A percentile compares a stretch with the other conserved stretches of the same genome.
These are phyloP conservation scores for Watsonalla cultraria DNA, from an alignment of 2,888 invertebrate species.

Conservation along the genomic window DNA sequence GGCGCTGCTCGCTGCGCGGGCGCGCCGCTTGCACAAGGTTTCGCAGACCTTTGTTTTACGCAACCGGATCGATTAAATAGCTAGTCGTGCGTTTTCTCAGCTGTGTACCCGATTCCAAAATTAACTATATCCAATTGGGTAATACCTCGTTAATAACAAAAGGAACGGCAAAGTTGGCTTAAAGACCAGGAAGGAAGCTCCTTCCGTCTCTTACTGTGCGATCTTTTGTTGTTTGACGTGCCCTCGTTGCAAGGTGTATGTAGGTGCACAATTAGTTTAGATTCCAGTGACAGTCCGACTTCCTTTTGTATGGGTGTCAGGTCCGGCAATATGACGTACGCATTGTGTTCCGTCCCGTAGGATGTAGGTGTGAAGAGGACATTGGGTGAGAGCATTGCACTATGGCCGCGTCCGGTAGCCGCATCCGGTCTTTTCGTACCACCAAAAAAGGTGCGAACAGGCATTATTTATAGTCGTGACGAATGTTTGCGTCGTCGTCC, in stretches of 20 bases:
- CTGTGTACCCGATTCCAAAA: slow-evolving; percentile 55
- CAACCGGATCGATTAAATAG: slow-evolving; percentile 77
- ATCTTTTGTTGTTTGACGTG: slow-evolving; percentile 11
- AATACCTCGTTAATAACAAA: slow-evolving; percentile 20
- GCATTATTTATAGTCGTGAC: slow-evolving; percentile 71
- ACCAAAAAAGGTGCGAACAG: slow-evolving; percentile 76
- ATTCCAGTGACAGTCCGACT: slow-evolving; percentile 48
- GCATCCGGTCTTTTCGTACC: slow-evolving; percentile 72
- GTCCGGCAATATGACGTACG: slow-evolving; percentile 55
- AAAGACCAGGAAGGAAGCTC: slow-evolving; percentile 37
- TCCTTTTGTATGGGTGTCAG: slow-evolving; percentile 56
- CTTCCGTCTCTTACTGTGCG: slow-evolving; percentile 12
- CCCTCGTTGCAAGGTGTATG: slow-evolving; percentile 31
- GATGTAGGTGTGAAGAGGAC: slow-evolving; percentile 37
- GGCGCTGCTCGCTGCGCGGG: slow-evolving; percentile 53
- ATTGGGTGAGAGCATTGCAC: slow-evolving; percentile 62
- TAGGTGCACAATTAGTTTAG: slow-evolving; percentile 38
- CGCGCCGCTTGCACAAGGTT: slow-evolving; percentile 78
- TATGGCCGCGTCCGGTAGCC: slow-evolving; percentile 67
- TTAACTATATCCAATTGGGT: slow-evolving; percentile 37
- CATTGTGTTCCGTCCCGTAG: slow-evolving; percentile 27
- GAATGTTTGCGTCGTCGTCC: slow-evolving; percentile 56
- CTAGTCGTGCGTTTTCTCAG: slow-evolving; percentile 74
- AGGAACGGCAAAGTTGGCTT: slow-evolving; percentile 21
- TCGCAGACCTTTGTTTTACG: slow-evolving; percentile 79